Evolutionary conservation across 2,797 vertebrate genomes (phyloP).

Genomic region (Acipenser oxyrinchus): DNA sequence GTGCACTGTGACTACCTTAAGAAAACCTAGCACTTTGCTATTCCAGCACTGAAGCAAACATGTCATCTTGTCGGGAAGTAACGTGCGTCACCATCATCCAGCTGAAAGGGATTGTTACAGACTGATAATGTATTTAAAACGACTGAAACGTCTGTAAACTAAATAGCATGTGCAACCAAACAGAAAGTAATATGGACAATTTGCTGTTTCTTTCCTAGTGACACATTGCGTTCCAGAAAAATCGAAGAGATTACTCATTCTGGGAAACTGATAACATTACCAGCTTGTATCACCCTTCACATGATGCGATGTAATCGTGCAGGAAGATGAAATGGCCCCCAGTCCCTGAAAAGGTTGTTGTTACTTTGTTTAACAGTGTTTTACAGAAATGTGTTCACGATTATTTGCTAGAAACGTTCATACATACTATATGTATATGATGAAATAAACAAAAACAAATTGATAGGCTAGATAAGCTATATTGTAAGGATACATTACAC

Average conservation of each 20-base stretch:
- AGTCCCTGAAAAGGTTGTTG: no score
- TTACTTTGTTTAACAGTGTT: no score
- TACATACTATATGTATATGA: no score
- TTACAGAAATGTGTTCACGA: no score
- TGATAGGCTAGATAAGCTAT: no score
- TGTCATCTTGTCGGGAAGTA: conserved; percentile 61
- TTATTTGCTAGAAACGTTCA: no score
- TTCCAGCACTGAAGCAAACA: conserved; percentile 8
- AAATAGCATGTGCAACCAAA: conserved; percentile 20
- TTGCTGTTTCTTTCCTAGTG: conserved; percentile 37
- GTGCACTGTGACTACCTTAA: conserved; percentile 20
- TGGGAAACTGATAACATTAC: conserved; percentile 10
- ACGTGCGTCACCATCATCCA: conserved; percentile 21
- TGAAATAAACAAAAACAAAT: no score
- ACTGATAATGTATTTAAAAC: neutral
- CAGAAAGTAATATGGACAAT: conserved; percentile 18
- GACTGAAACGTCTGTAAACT: conserved; percentile 10
- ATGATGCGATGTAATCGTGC: conserved; percentile 2
- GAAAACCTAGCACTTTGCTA: conserved; percentile 6
- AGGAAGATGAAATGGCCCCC: neutral
- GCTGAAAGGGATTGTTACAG: conserved; percentile 2
- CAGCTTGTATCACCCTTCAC: neutral
- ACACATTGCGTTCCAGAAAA: conserved; percentile 44
- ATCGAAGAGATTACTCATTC: conserved; percentile 12
- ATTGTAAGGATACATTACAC: no score